These are phyloP conservation scores for Idaea aversata DNA, from an alignment of 2,888 invertebrate species.

Conservation along the genomic window DNA sequence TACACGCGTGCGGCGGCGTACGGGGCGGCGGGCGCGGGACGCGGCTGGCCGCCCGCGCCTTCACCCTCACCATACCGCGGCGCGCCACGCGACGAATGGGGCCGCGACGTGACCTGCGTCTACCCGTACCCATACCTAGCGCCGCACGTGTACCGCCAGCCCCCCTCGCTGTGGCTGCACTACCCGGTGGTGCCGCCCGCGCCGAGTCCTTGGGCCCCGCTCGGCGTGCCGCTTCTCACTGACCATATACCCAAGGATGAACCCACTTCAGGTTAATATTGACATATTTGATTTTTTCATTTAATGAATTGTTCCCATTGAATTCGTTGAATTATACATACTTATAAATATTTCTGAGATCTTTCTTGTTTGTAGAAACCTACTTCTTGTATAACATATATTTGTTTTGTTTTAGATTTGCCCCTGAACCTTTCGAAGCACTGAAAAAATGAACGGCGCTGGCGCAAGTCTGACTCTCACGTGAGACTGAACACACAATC, in stretches of 20 bases:
- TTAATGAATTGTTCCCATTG: no score
- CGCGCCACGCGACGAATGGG: conserved; percentile 49
- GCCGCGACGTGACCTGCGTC: conserved; percentile 59
- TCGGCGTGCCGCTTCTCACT: conserved; percentile 69
- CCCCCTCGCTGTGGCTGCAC: conserved; percentile 69
- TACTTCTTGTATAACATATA: neutral
- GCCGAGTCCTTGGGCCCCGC: conserved; percentile 78
- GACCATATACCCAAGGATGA: conserved; percentile 80
- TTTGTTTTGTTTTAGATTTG: conserved; percentile 85
- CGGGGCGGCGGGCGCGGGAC: conserved; percentile 31
- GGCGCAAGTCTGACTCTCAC: conserved; percentile 46
- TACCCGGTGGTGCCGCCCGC: conserved; percentile 70
- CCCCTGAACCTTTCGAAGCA: conserved; percentile 95
- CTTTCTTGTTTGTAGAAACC: neutral
- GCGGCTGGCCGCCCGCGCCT: conserved; percentile 22
- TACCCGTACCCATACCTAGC: conserved; percentile 70
- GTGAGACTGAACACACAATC: conserved; percentile 59
- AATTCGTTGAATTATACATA: no score
- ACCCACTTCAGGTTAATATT: conserved; percentile 75
- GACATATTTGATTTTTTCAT: no score
- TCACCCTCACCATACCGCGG: conserved; percentile 34
- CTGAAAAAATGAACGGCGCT: conserved; percentile 56
- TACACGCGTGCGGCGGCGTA: conserved; percentile 47
- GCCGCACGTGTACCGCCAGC: conserved; percentile 62
- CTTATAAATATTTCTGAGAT: neutral